phyloP scores from a whole-genome alignment of 1,140 invertebrate species.

The Drosophila obscura region DNA sequence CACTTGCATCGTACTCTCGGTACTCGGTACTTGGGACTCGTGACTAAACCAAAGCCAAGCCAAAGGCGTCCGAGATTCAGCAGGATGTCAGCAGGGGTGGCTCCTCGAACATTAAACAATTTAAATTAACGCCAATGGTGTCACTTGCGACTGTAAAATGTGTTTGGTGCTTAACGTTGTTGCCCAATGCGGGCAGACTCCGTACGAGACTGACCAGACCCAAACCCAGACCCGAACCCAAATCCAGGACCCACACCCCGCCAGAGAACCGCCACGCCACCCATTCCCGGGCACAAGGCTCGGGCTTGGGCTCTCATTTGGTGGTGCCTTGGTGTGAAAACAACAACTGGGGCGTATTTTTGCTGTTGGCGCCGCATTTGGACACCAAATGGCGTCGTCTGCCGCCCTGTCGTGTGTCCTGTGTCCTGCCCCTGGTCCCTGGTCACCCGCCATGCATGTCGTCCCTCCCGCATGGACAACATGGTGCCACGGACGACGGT shows the following conservation, averaged over 20 bases:
- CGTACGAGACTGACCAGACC: constrained; percentile 38
- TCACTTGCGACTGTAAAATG: constrained; percentile 83
- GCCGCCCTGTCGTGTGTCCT: constrained; percentile 23
- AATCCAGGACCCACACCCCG: background rate
- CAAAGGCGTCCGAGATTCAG: constrained; percentile 62
- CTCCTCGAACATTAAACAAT: constrained; percentile 77
- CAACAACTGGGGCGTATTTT: constrained; percentile 81
- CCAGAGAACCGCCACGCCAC: too few species aligned
- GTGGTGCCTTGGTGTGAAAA: constrained; percentile 72
- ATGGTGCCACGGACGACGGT: constrained; percentile 14
- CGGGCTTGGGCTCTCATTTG: constrained; percentile 37
- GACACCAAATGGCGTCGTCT: constrained; percentile 78
- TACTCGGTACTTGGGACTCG: constrained; percentile 7
- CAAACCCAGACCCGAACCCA: constrained; percentile 10
- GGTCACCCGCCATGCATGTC: constrained; percentile 46
- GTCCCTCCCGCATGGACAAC: constrained; percentile 24
- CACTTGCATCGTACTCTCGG: too few species aligned
- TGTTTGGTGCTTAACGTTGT: constrained; percentile 77
- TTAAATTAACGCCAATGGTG: constrained; percentile 83
- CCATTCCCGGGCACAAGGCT: background rate
- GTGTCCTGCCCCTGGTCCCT: background rate
- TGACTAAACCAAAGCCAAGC: constrained; percentile 60
- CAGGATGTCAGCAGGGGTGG: constrained; percentile 52
- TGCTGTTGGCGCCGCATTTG: constrained; percentile 79
- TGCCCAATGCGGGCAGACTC: constrained; percentile 59